A percentile compares a stretch with the other conserved stretches of the same genome.
phyloP scores from a whole-genome alignment of 2,888 invertebrate genomes.

The Cataglyphis cursor region DNA sequence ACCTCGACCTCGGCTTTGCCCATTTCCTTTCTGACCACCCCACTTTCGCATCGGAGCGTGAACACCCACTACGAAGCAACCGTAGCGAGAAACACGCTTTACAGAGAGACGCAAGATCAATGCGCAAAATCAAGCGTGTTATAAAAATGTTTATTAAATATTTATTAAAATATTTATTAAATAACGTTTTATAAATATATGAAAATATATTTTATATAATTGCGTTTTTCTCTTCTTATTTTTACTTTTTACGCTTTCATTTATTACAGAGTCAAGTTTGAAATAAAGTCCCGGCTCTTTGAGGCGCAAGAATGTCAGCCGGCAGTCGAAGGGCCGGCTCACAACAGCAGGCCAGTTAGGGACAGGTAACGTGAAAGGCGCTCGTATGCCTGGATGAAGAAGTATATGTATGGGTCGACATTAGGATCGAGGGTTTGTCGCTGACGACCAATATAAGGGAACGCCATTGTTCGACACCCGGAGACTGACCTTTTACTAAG shows the following conservation, averaged over 20 bases:
- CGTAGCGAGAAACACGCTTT: constrained; percentile 11
- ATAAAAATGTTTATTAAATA: background rate
- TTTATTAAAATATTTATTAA: background rate
- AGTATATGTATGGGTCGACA: constrained; percentile 10
- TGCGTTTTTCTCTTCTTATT: constrained; percentile 45
- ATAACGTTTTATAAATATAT: background rate
- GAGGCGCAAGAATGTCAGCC: constrained; percentile 65
- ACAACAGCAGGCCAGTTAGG: constrained; percentile 47
- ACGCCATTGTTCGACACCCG: constrained; percentile 72
- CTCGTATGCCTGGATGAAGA: background rate
- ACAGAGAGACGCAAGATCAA: constrained; percentile 69
- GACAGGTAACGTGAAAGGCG: constrained; percentile 53
- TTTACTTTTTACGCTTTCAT: constrained; percentile 43
- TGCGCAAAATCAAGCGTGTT: background rate
- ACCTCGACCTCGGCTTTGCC: constrained; percentile 61
- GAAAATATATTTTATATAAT: background rate
- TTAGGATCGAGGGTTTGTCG: constrained; percentile 61
- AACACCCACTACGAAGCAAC: constrained; percentile 66
- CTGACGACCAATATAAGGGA: constrained; percentile 66
- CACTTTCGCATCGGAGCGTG: constrained; percentile 51
- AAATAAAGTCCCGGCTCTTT: constrained; percentile 63
- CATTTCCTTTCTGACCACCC: constrained; percentile 41
- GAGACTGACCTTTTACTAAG: constrained; percentile 74
- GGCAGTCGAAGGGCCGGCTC: constrained; percentile 58
- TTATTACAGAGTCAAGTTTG: constrained; percentile 56